These are phyloP conservation scores for Rhinoraja longicauda DNA, from an alignment of 2,797 vertebrate species.

Conservation along the genomic window DNA sequence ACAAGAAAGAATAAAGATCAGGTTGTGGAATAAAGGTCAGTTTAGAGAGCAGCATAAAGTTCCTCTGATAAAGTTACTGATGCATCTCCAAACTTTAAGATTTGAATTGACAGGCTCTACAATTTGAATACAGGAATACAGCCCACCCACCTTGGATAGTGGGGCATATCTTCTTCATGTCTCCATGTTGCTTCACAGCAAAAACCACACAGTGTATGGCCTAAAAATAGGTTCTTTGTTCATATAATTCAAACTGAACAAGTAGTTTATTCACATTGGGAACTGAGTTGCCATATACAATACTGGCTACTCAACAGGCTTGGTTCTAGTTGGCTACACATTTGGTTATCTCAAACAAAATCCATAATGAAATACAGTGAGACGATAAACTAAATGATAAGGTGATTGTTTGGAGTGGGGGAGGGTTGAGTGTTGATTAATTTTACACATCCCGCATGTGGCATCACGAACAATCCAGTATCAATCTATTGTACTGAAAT, in stretches of 20 bases:
- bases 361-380: neutral
- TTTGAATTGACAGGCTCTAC: neutral
- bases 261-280: constrained; percentile 15
- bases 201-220: constrained; percentile 9
- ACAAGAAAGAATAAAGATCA: neutral
- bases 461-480: neutral
- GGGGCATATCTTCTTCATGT: neutral
- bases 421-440: neutral
- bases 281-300: neutral
- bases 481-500: neutral
- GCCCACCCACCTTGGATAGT: neutral
- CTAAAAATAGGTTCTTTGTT: neutral
- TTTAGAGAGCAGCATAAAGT: neutral
- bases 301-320: neutral
- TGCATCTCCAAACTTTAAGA: neutral
- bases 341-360: neutral
- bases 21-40: neutral
- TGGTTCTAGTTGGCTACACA: neutral
- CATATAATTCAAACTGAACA: constrained; percentile 16
- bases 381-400: neutral
- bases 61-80: neutral
- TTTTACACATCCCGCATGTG: neutral
- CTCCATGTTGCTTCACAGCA: neutral
- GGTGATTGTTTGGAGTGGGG: too few relatives aligned
- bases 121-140: neutral